Evolutionary conservation across 2,113 vertebrate species (phyloP).

Genomic region (Rhinoderma darwinii): DNA sequence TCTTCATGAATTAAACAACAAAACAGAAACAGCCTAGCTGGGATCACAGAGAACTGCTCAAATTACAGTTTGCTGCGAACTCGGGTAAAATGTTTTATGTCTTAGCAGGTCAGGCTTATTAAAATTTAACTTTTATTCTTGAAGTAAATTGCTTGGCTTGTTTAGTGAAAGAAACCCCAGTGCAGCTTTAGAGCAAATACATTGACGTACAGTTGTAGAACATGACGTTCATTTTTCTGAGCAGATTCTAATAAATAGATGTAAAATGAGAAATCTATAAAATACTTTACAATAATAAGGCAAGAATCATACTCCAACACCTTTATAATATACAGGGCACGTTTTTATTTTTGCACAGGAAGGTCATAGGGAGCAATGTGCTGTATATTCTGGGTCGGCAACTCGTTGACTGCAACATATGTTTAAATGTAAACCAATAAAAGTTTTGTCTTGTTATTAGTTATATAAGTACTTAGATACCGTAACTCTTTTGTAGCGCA

Average conservation of each 20-base stretch:
- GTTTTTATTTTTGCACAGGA: no score
- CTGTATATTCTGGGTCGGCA: no score
- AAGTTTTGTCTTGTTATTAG: no score
- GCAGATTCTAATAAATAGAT: background rate
- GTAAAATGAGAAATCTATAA: no score
- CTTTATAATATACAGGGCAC: no score
- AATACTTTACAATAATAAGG: no score
- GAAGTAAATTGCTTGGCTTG: conserved; percentile 15
- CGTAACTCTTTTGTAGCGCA: no score
- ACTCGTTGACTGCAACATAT: no score
- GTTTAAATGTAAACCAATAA: no score
- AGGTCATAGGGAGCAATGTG: no score
- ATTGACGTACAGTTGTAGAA: background rate
- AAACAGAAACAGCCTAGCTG: background rate
- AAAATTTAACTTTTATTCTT: conserved; percentile 28
- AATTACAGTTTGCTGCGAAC: conserved; percentile 9
- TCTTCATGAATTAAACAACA: conserved; percentile 38
- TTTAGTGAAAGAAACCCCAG: background rate
- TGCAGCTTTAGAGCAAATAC: background rate
- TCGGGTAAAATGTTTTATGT: conserved; percentile 16
- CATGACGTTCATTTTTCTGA: background rate
- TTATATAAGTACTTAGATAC: no score
- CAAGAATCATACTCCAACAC: no score
- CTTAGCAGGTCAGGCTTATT: conserved; percentile 22
- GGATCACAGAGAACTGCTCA: conserved; percentile 7